Percentiles rank a stretch among this genome's conserved stretches.
Conservation (phyloP, 1,140 invertebrate species). For the Sarcophaga peregrina region DNA sequence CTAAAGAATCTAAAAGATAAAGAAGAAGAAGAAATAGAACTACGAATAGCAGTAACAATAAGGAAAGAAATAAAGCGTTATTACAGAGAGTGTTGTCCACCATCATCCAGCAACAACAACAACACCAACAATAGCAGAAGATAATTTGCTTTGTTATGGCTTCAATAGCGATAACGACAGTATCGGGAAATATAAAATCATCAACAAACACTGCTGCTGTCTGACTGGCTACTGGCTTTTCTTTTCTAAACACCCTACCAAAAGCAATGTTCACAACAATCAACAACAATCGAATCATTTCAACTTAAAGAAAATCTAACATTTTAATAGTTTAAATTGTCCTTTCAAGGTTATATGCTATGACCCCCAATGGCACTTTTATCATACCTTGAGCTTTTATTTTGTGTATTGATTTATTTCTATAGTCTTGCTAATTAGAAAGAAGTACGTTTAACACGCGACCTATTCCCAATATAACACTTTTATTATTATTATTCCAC, state of each 20-base stretch:
- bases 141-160: constrained; percentile 22
- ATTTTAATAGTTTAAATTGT: no score
- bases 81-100: no score
- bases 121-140: not conserved
- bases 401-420: no score
- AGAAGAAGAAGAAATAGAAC: not conserved
- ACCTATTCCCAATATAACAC: not conserved
- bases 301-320: no score
- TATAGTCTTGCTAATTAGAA: no score
- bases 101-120: not conserved
- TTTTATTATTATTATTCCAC: not conserved
- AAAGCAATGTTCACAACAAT: no score
- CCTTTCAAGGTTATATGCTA: no score
- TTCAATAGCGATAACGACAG: not conserved
- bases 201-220: not conserved
- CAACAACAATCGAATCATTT: no score
- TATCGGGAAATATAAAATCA: not conserved
- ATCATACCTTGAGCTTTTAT: no score
- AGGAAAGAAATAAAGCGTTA: no score
- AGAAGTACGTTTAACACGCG: not conserved
- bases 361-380: no score
- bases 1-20: not conserved
- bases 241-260: not conserved
- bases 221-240: not conserved
- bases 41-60: not conserved